Evolutionary conservation across 2,797 vertebrate species (phyloP).

Genomic region (Pantherophis alleghaniensis): DNA sequence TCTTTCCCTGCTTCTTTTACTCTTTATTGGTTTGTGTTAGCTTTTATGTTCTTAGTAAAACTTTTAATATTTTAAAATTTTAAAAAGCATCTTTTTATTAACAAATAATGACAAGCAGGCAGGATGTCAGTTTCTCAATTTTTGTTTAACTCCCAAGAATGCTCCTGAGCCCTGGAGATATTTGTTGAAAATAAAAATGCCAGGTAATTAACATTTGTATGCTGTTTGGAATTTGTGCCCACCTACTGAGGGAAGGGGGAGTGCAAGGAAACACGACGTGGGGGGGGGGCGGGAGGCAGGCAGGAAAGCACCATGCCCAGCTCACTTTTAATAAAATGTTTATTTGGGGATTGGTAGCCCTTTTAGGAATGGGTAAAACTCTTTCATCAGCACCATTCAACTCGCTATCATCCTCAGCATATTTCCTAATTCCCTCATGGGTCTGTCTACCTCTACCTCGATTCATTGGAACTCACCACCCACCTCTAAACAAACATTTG

Average conservation of each 20-base stretch:
- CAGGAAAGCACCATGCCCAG: not conserved
- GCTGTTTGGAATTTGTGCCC: not conserved
- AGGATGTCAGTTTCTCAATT: not conserved
- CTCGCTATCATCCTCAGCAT: not conserved
- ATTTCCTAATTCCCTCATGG: not conserved
- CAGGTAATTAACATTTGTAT: not conserved
- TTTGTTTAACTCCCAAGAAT: not conserved
- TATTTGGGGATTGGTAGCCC: not conserved
- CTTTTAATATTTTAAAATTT: not conserved
- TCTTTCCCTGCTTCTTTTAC: not conserved
- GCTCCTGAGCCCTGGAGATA: not conserved
- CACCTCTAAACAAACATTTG: not conserved
- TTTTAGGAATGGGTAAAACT: not conserved
- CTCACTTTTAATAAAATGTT: not conserved
- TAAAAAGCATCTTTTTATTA: not conserved
- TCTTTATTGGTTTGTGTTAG: not conserved
- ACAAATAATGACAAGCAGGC: not conserved
- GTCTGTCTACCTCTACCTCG: rapidly evolving
- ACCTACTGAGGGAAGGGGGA: not conserved
- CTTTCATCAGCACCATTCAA: not conserved
- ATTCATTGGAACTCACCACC: not conserved
- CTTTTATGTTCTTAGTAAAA: not conserved
- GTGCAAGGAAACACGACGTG: not conserved
- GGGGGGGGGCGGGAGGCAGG: rapidly evolving
- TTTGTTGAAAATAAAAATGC: not conserved